These are phyloP conservation scores for Anhinga rufa DNA, from an alignment of 2,113 vertebrate genomes.

Conservation along the genomic window DNA sequence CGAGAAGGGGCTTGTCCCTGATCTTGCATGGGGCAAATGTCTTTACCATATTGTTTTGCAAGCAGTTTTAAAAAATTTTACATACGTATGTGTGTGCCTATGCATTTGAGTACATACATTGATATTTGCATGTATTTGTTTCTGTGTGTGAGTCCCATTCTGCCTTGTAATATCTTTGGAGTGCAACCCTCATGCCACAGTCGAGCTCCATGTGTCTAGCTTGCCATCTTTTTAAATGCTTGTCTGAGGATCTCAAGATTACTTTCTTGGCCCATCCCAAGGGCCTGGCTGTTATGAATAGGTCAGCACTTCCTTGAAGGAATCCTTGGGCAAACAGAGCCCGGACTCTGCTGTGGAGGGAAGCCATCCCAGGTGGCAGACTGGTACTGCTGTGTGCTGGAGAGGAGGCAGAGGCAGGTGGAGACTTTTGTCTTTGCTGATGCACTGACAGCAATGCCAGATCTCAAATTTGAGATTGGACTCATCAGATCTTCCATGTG, in stretches of 20 bases:
- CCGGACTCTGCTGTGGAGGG: rapidly evolving
- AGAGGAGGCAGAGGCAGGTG: background rate
- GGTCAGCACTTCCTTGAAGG: background rate
- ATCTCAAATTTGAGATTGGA: background rate
- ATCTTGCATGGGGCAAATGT: background rate
- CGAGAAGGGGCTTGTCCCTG: background rate
- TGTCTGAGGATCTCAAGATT: background rate
- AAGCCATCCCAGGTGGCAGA: no score
- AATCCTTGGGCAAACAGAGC: no score
- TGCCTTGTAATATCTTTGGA: background rate
- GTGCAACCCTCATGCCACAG: rapidly evolving
- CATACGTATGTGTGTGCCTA: rapidly evolving
- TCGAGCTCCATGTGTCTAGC: background rate
- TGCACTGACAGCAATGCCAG: background rate
- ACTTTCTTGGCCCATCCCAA: background rate
- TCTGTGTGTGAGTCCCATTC: background rate
- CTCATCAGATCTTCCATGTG: background rate
- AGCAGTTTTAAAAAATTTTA: background rate
- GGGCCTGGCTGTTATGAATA: background rate
- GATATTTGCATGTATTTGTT: background rate
- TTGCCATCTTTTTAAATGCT: background rate
- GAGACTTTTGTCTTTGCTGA: background rate
- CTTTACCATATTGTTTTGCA: background rate
- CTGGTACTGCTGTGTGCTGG: background rate
- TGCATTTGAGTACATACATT: background rate